These are phyloP conservation scores for Grapholita molesta DNA, from an alignment of 1,140 invertebrate species.

Conservation along the genomic window DNA sequence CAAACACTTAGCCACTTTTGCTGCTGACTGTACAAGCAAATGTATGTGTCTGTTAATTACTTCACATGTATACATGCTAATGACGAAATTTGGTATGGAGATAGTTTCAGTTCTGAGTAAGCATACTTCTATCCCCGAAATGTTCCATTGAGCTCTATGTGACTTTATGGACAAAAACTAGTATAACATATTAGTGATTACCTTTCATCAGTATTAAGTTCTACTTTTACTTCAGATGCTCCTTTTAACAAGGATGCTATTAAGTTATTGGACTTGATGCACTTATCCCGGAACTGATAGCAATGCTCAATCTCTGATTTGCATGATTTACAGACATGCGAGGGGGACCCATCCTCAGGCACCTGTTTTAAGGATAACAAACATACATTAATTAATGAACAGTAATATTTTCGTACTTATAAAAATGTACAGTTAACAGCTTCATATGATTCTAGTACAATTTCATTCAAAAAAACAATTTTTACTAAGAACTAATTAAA, in stretches of 20 bases:
- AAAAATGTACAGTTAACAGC: too few species aligned
- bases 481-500: too few species aligned
- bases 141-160: neutral
- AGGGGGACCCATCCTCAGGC: constrained; percentile 33
- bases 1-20: too few species aligned
- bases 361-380: constrained; percentile 28
- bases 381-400: too few species aligned
- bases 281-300: constrained; percentile 50
- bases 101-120: too few species aligned
- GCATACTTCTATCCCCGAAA: neutral
- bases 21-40: too few species aligned
- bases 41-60: too few species aligned
- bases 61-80: too few species aligned
- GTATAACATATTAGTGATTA: neutral
- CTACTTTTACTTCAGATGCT: constrained; percentile 24
- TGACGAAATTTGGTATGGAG: too few species aligned
- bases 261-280: constrained; percentile 40
- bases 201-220: constrained; percentile 4
- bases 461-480: too few species aligned
- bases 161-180: neutral
- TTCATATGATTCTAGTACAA: too few species aligned
- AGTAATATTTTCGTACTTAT: too few species aligned
- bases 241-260: constrained; percentile 37
- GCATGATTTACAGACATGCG: constrained; percentile 45
- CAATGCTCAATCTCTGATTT: constrained; percentile 36